A percentile compares a stretch with the other conserved stretches of the same genome.
phyloP scores from a whole-genome alignment of 2,888 invertebrate genomes.

The Philhelius pedissequus region DNA sequence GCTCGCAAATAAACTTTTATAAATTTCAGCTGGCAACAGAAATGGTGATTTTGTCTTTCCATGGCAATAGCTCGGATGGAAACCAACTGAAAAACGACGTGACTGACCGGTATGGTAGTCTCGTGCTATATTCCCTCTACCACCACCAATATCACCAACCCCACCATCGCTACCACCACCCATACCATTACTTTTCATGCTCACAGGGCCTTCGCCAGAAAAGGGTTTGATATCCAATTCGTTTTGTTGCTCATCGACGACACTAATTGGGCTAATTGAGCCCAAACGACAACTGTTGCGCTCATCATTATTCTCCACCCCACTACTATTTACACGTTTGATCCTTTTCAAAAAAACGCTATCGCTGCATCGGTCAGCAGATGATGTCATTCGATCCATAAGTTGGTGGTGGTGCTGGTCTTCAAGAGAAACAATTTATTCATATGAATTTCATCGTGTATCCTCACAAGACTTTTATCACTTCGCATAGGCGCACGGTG shows the following conservation, averaged over 20 bases:
- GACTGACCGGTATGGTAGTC: slow-evolving; percentile 45
- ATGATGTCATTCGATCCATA: slow-evolving; percentile 61
- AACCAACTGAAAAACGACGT: slow-evolving; percentile 58
- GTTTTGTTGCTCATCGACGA: slow-evolving; percentile 52
- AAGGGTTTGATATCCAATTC: slow-evolving; percentile 69
- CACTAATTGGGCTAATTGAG: slow-evolving; percentile 66
- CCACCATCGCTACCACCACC: not conserved
- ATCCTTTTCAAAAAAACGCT: slow-evolving; percentile 39
- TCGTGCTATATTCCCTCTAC: slow-evolving; percentile 23
- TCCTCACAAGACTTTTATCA: slow-evolving; percentile 31
- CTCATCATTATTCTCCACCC: slow-evolving; percentile 15
- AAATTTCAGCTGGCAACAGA: slow-evolving; percentile 87
- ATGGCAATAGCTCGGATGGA: slow-evolving; percentile 69
- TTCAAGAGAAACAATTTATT: slow-evolving; percentile 44
- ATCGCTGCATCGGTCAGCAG: slow-evolving; percentile 19
- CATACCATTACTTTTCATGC: slow-evolving; percentile 58
- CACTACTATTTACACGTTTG: slow-evolving; percentile 10
- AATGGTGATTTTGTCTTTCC: slow-evolving; percentile 78
- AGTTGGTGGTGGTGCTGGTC: slow-evolving; percentile 7
- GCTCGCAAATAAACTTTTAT: slow-evolving; percentile 88
- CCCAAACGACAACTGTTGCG: slow-evolving; percentile 67
- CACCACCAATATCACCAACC: too few species aligned
- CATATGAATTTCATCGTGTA: slow-evolving; percentile 28
- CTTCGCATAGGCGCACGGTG: slow-evolving; percentile 37
- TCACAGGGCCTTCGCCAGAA: slow-evolving; percentile 43